These are phyloP conservation scores for Idaea straminata DNA, from an alignment of 2,888 invertebrate genomes.

Conservation along the genomic window DNA sequence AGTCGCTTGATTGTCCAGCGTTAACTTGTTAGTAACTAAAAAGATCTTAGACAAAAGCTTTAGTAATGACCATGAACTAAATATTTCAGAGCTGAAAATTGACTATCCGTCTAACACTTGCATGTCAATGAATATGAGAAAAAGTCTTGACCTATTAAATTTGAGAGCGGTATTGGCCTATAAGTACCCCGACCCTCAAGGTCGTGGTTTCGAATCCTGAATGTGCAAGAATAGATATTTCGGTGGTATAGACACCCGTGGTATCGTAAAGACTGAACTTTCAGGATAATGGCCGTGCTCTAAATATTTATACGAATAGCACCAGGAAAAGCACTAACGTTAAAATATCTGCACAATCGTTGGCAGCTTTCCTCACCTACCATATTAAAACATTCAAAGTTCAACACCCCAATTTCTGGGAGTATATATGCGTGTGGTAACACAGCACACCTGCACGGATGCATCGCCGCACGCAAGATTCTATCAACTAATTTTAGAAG, in stretches of 20 bases:
- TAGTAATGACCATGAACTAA: neutral
- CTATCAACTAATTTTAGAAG: constrained; percentile 68
- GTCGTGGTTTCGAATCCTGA: neutral
- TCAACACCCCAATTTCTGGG: constrained; percentile 42
- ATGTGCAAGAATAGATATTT: neutral
- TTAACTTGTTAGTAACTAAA: neutral
- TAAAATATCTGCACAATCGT: constrained; percentile 22
- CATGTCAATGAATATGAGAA: neutral
- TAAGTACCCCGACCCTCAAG: neutral
- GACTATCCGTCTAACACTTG: neutral
- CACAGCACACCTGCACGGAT: constrained; percentile 69
- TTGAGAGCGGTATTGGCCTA: neutral
- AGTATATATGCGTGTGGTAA: constrained; percentile 52
- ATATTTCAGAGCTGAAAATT: neutral
- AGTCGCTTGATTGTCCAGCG: neutral
- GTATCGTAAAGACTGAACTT: too few species aligned
- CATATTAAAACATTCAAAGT: constrained; percentile 2
- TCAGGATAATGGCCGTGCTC: too few species aligned
- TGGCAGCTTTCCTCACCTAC: constrained; percentile 12
- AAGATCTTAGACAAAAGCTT: neutral
- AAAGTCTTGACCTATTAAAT: neutral
- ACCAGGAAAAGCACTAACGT: constrained; percentile 9
- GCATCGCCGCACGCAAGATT: constrained; percentile 56
- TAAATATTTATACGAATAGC: too few species aligned
- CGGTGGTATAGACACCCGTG: neutral